A percentile compares a stretch with the other conserved stretches of the same genome.
phyloP scores from a whole-genome alignment of 1,140 invertebrate genomes.

The Frieseomelitta varia region DNA sequence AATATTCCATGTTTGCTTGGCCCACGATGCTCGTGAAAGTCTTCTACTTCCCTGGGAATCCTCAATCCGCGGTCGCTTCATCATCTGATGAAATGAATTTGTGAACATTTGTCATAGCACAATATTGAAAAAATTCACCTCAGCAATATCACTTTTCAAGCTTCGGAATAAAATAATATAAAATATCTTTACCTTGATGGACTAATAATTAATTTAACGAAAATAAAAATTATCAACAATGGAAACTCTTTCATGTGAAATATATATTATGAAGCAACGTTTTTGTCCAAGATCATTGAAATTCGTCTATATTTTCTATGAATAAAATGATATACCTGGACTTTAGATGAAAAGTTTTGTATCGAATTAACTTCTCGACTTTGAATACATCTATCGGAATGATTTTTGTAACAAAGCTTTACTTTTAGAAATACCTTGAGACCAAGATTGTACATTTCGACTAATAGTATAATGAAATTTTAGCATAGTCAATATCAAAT shows the following conservation, averaged over 20 bases:
- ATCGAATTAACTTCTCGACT: neutral
- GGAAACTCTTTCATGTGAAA: neutral
- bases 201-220: neutral
- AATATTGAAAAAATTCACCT: neutral
- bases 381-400: neutral
- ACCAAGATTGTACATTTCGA: neutral
- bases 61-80: slow-evolving; percentile 20
- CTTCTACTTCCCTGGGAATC: slow-evolving; percentile 26
- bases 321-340: neutral
- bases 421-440: neutral
- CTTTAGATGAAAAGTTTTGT: neutral
- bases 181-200: neutral
- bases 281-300: neutral
- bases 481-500: neutral
- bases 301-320: neutral
- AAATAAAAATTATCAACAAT: neutral
- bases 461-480: slow-evolving; percentile 5
- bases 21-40: slow-evolving; percentile 21
- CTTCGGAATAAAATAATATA: neutral
- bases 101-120: slow-evolving; percentile 11
- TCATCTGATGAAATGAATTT: slow-evolving; percentile 43
- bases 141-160: neutral
- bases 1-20: slow-evolving; percentile 49
- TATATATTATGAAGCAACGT: neutral
- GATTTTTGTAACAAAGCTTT: slow-evolving; percentile 3